A percentile compares a stretch with the other conserved stretches of the same genome.
Evolutionary conservation across 2,113 vertebrate genomes (phyloP).

Genomic region (Tetrax tetrax): DNA sequence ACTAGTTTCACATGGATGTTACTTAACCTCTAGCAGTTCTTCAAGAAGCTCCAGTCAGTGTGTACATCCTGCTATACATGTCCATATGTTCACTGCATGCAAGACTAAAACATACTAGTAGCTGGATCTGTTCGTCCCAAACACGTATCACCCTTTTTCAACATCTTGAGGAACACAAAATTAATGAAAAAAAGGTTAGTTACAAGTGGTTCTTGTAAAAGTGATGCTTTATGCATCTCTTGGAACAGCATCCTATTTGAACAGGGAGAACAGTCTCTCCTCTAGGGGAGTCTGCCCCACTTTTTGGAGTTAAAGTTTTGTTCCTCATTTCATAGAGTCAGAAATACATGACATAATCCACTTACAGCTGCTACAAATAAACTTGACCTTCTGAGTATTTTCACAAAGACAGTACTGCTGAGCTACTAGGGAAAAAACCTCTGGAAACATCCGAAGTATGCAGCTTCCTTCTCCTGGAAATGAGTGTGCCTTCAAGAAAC

Average conservation of each 20-base stretch:
- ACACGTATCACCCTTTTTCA: neutral
- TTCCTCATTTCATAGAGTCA: neutral
- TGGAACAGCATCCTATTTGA: neutral
- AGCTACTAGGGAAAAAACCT: neutral
- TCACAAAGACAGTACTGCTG: neutral
- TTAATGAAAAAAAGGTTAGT: neutral
- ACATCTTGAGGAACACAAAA: neutral
- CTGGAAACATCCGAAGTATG: neutral
- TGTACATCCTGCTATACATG: fast-evolving
- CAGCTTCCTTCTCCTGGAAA: neutral
- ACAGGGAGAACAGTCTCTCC: neutral
- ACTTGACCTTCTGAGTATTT: neutral
- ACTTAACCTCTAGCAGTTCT: neutral
- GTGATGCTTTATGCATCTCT: neutral
- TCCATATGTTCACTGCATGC: neutral
- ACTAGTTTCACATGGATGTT: neutral
- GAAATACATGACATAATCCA: neutral
- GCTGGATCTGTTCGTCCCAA: neutral
- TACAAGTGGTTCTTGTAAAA: neutral
- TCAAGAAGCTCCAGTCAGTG: neutral
- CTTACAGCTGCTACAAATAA: slow-evolving; percentile 14
- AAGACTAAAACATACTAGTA: neutral
- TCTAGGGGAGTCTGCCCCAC: neutral
- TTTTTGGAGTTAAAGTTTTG: neutral
- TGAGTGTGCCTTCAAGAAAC: neutral